These are phyloP conservation scores for Drosophila quinaria DNA, from an alignment of 2,888 invertebrate species.

Conservation along the genomic window DNA sequence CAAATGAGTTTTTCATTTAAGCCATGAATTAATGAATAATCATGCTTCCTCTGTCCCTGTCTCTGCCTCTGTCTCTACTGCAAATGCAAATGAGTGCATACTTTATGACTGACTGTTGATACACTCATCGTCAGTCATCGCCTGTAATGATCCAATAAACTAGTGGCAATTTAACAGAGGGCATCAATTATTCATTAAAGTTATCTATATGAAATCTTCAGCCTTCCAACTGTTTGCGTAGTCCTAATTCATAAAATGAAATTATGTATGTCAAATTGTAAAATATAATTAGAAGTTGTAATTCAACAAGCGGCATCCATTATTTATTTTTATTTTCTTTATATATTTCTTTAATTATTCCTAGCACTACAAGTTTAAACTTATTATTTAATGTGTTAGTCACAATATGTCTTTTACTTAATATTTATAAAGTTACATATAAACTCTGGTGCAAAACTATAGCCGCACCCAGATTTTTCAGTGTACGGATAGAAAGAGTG, in stretches of 20 bases:
- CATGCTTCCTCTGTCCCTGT: slow-evolving; percentile 8
- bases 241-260: not conserved
- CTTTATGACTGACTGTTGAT: slow-evolving; percentile 24
- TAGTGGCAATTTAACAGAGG: slow-evolving; percentile 29
- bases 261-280: not conserved
- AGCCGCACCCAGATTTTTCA: too few relatives aligned
- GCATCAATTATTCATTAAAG: slow-evolving; percentile 55
- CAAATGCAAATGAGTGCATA: slow-evolving; percentile 59
- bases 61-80: not conserved
- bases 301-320: slow-evolving; percentile 41
- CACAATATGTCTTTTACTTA: too few relatives aligned
- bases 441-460: too few relatives aligned
- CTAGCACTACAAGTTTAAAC: too few relatives aligned
- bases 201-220: slow-evolving; percentile 1
- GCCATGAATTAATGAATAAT: slow-evolving; percentile 52
- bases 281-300: not conserved
- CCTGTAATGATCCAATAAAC: slow-evolving; percentile 16
- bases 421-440: too few relatives aligned
- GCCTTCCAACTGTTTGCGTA: not conserved
- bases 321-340: too few relatives aligned
- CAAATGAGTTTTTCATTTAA: slow-evolving; percentile 53
- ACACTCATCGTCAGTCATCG: slow-evolving; percentile 17
- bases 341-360: too few relatives aligned
- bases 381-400: too few relatives aligned
- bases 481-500: too few relatives aligned